Evolutionary conservation across 1,140 invertebrate genomes (phyloP).

Genomic region (Helicoverpa armigera): DNA sequence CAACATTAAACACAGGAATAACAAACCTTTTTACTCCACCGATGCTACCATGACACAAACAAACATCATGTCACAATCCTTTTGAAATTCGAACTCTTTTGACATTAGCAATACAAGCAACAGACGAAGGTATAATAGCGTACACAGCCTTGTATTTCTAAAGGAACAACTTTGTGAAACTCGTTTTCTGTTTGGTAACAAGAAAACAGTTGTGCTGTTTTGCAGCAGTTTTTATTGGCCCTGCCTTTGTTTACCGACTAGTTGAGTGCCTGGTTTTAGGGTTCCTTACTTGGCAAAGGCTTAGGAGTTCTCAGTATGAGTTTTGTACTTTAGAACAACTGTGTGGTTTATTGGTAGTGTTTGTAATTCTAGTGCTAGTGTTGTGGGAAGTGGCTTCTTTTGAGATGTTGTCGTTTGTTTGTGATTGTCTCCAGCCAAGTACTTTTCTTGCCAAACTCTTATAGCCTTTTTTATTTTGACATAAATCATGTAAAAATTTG

Average conservation of each 20-base stretch:
- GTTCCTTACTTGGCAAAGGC: conserved; percentile 24
- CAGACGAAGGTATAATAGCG: conserved; percentile 23
- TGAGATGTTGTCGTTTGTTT: too few species aligned
- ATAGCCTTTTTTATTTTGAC: too few species aligned
- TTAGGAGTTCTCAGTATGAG: background rate
- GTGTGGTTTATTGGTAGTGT: background rate
- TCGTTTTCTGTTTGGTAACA: conserved; percentile 44
- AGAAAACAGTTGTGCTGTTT: conserved; percentile 43
- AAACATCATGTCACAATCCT: conserved; percentile 5
- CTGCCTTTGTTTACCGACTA: conserved; percentile 41
- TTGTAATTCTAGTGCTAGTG: too few species aligned
- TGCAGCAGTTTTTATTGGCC: conserved; percentile 46
- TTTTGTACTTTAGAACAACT: background rate
- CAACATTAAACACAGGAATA: background rate
- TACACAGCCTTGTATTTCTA: conserved; percentile 30
- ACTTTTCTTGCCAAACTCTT: too few species aligned
- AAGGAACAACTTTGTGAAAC: conserved; percentile 40
- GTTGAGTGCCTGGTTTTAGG: conserved; percentile 41
- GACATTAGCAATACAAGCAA: conserved; percentile 5
- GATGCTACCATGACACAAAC: background rate
- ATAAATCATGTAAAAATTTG: too few species aligned
- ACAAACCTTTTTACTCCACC: background rate
- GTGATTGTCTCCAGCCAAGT: too few species aligned
- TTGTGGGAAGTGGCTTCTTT: too few species aligned
- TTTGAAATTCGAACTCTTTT: conserved; percentile 34